Evolutionary conservation across 1,140 invertebrate genomes (phyloP), one percentile per base, ranked within the genome.

Genomic region (Saccostrea cuccullata): DNA sequence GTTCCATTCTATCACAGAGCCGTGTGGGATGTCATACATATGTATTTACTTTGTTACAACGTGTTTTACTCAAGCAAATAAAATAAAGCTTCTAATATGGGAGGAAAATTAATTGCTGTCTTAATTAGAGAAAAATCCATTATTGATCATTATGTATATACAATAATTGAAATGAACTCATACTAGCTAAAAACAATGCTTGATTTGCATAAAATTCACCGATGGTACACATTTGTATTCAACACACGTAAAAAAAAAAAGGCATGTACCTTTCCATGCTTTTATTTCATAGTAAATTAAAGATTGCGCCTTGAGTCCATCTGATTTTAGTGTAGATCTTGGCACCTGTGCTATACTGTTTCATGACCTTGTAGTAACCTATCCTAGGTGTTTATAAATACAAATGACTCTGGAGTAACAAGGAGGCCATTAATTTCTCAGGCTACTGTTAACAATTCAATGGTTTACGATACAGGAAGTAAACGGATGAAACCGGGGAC

Each of bases 381-480:
- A 30, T 77, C 15, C 4, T 26, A 77, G 30, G 23, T 77, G 70
- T 77, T 77, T 77, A 77, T 77, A 77, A 77, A 77, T 77, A 30
- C 70, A 17, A 36, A 23, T 5, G 23, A n/a, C 60, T 67, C 60
- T 67, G 60, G 5, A 77, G 70, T 77, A 77, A 77, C 70, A 77
- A 13, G 30, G 70, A 77, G 70, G 70, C 70, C 26, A 77, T 77
- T 15, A 77, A 77, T 77, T 47, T 77, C 70, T 30, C 23, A 12
- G 47, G 70, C 70, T 77, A 77, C 26, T 77, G 70, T 77, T 77
- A 77, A 77, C 70, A 77, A 77, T 77, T 77, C 26, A 26, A 12
- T 26, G 70, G 4, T 23, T 77, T 77, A 36, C 4, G 26, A 26
- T 36, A 26, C 23, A 26, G 26, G 26, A 77, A 36, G 30, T 77